phyloP scores from a whole-genome alignment of 2,113 vertebrate species.

The Eptesicus fuscus region DNA sequence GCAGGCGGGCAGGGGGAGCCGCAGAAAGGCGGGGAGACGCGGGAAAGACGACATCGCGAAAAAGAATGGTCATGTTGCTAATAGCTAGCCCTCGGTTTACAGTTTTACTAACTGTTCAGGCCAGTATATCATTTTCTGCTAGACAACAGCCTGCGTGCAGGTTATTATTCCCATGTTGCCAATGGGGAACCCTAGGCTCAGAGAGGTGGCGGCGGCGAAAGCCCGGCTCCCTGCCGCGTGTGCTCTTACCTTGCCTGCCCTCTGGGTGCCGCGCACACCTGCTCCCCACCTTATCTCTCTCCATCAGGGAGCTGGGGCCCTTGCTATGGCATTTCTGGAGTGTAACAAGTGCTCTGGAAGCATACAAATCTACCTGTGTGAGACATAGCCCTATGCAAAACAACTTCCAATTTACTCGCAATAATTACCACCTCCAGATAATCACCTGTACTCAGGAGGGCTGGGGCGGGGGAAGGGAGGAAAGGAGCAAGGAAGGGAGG shows the following conservation, averaged over 20 bases:
- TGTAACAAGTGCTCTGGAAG: slow-evolving; percentile 64
- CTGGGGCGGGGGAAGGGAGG: not conserved
- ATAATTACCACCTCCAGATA: slow-evolving; percentile 46
- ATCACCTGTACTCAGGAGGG: not conserved
- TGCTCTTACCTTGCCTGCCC: not conserved
- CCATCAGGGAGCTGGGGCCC: not conserved
- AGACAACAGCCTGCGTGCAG: not conserved
- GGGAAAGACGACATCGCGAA: not conserved
- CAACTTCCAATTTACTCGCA: slow-evolving; percentile 53
- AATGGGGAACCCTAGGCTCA: not conserved
- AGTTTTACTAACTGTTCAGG: not conserved
- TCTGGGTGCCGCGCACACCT: not conserved
- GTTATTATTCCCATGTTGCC: not conserved
- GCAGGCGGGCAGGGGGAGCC: not conserved
- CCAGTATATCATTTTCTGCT: not conserved
- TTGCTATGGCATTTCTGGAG: slow-evolving; percentile 60
- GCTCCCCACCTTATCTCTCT: not conserved
- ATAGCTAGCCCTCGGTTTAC: not conserved
- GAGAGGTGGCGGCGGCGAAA: not conserved
- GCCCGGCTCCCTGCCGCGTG: not conserved
- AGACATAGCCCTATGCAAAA: slow-evolving; percentile 50
- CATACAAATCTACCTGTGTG: slow-evolving; percentile 59
- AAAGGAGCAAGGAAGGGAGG: not conserved
- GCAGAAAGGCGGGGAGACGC: not conserved
- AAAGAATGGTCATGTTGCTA: not conserved